phyloP scores from a whole-genome alignment of 53 echinoderm and acorn worm species.

The Paracentrotus lividus region DNA sequence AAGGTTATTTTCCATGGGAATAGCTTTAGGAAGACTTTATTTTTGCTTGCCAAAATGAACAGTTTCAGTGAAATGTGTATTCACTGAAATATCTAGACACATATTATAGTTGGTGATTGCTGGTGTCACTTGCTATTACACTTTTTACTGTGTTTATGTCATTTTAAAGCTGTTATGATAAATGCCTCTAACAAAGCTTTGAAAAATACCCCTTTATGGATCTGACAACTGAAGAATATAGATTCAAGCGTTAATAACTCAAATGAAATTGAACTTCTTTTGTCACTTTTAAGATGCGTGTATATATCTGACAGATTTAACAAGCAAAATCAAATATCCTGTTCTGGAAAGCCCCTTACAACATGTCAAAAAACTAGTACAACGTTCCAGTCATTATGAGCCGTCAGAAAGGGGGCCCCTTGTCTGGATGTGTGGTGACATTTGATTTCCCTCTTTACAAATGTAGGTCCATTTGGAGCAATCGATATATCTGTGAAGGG shows the following conservation, averaged over 20 bases:
- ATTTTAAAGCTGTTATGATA: too few relatives aligned
- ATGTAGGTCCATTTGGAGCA: conserved; percentile 13
- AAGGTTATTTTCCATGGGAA: too few relatives aligned
- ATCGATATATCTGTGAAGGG: conserved; percentile 23
- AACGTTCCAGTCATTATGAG: background rate
- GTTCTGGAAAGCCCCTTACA: background rate
- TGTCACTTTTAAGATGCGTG: background rate
- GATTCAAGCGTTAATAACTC: background rate
- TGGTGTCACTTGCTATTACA: too few relatives aligned
- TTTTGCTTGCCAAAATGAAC: too few relatives aligned
- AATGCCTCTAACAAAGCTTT: too few relatives aligned
- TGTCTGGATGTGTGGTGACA: conserved; percentile 29
- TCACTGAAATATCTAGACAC: too few relatives aligned
- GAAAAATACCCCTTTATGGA: too few relatives aligned
- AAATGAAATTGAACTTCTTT: background rate
- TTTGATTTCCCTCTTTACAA: conserved; percentile 46
- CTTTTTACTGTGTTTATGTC: too few relatives aligned
- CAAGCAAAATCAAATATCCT: background rate
- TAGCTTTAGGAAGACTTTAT: too few relatives aligned
- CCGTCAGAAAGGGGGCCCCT: conserved; percentile 20
- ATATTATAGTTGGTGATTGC: too few relatives aligned
- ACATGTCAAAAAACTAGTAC: background rate
- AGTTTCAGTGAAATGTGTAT: too few relatives aligned
- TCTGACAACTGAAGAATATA: background rate
- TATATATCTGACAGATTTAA: background rate